Base-by-base conservation (phyloP, 2,797 vertebrate species). In the Mionectes olivaceus region DNA sequence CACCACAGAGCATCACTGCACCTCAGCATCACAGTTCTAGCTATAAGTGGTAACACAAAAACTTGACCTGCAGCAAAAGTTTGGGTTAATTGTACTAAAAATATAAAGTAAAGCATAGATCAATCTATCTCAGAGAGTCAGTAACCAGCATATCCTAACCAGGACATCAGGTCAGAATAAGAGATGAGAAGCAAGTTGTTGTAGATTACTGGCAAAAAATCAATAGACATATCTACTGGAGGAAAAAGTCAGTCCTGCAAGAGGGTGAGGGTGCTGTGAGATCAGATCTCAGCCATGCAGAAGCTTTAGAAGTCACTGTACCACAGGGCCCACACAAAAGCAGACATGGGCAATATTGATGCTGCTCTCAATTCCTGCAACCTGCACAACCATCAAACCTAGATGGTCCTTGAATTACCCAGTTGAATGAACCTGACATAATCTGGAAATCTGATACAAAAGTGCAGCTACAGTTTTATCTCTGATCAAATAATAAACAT, bases 321-420 rank as follows among this genome's bases (percentile, higher is more conserved):
- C 27, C 0, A 0, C 2, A 0, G 32, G 50, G 60, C 43, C 64
- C 65, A 27, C 47, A 53, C 33, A 57, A 77, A 70, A 65, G 49
- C 47, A 32, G 43, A 19, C 2, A 0, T 3, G 60, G 47, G 44
- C 60, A 65, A 27, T 35, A 57, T 22, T n/a, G 64, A 55, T 15
- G 43, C 43, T 70, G 41, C 17, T 46, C 61, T 74, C 2, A 2
- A 47, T 44, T 78, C 61, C 70, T 41, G 33, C 35, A 59, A 76
- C 53, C 59, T 23, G 30, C 1, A 3, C n/a, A 49, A n/a, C 43
- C 75, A 44, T 59, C 77, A 76, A 78, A 94, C 41, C 41, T 41
- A 4, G 55, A 55, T 13, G 24, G 65, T 24, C 70, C 74, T 78
- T 57, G 63, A 75, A 79, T 75, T 61, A 41, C 27, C 47, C 52